phyloP scores from a whole-genome alignment of 2,797 vertebrate species.

The Centroberyx gerrardi region DNA sequence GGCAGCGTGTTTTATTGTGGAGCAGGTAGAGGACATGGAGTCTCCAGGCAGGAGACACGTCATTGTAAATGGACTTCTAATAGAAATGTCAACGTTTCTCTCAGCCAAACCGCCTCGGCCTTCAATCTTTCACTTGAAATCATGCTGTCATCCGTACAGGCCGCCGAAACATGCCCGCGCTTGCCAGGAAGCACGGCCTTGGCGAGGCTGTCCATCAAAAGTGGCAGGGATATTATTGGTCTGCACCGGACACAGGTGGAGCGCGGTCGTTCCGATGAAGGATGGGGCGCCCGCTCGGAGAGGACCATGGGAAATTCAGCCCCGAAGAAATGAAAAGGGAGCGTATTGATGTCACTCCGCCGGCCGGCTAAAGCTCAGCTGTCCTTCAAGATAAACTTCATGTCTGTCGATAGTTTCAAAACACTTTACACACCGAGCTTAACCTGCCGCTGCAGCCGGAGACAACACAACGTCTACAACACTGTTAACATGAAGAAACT shows the following conservation, averaged over 20 bases:
- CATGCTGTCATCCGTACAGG: slow-evolving; percentile 3
- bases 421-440: not conserved
- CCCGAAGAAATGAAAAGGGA: slow-evolving; percentile 45
- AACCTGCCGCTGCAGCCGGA: no score
- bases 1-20: slow-evolving; percentile 51
- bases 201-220: slow-evolving; percentile 63
- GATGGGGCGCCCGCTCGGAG: slow-evolving; percentile 40
- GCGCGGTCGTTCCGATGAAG: slow-evolving; percentile 34
- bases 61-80: slow-evolving; percentile 45
- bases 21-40: slow-evolving; percentile 25
- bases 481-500: no score
- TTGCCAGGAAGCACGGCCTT: not conserved
- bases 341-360: slow-evolving; percentile 15
- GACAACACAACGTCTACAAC: no score
- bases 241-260: slow-evolving; percentile 29
- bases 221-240: slow-evolving; percentile 61
- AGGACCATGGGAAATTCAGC: slow-evolving; percentile 11
- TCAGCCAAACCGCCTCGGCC: slow-evolving; percentile 15
- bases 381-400: slow-evolving; percentile 28
- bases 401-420: slow-evolving; percentile 20
- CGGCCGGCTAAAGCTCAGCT: not conserved
- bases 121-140: slow-evolving; percentile 42
- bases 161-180: not conserved
- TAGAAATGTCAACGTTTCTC: slow-evolving; percentile 53
- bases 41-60: slow-evolving; percentile 34